phyloP scores from a whole-genome alignment of 2,113 vertebrate species.

The Halichoerus grypus region DNA sequence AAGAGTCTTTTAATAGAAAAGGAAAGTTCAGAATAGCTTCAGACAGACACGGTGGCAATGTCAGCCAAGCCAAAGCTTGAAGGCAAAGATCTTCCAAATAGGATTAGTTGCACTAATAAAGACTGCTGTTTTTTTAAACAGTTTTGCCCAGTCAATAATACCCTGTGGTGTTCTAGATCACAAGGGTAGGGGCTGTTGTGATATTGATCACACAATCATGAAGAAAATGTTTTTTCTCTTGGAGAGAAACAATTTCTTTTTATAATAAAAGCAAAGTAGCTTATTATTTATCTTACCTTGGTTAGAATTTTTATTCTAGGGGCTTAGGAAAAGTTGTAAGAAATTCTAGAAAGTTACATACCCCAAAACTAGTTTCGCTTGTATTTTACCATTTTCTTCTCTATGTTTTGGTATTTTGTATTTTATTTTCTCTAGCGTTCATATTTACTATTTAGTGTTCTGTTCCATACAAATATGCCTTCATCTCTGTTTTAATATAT shows the following conservation, averaged over 20 bases:
- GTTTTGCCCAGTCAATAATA: not conserved
- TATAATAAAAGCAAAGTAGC: not conserved
- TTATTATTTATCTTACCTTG: not conserved
- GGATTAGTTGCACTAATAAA: not conserved
- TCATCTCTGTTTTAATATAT: conserved; percentile 13
- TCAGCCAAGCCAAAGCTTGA: conserved; percentile 53
- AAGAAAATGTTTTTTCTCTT: not conserved
- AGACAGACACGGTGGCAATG: conserved; percentile 21
- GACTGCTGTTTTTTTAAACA: not conserved
- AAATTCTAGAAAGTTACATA: not conserved
- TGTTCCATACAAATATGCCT: not conserved
- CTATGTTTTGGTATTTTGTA: not conserved
- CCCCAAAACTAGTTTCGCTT: not conserved
- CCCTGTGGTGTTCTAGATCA: not conserved
- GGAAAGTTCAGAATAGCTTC: conserved; percentile 69
- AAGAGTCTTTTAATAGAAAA: conserved; percentile 73
- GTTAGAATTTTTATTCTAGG: not conserved
- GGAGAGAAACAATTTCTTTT: not conserved
- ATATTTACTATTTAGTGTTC: not conserved
- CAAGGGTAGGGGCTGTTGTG: not conserved
- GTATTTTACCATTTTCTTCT: not conserved
- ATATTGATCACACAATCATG: not conserved
- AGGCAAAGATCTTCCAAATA: conserved; percentile 7
- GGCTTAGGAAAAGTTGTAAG: conserved; percentile 12
- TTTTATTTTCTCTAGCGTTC: conserved; percentile 17